Conservation (phyloP, 2,888 invertebrate species). For the Polia nebulosa region DNA sequence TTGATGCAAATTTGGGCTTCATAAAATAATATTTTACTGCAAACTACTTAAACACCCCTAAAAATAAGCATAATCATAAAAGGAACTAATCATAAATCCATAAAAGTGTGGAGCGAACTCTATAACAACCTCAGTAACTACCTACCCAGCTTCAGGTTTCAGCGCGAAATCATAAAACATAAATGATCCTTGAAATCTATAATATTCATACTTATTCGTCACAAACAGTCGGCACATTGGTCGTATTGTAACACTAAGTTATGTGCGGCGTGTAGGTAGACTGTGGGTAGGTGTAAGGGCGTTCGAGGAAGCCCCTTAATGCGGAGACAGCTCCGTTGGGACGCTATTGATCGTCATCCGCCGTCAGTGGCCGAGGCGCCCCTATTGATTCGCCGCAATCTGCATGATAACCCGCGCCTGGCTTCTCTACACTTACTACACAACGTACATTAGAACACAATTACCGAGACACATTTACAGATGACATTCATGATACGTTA, state of each 20-base stretch:
- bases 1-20: background rate
- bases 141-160: conserved; percentile 1
- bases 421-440: conserved; percentile 80
- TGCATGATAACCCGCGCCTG: conserved; percentile 90
- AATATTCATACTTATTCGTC: conserved; percentile 57
- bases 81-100: too few relatives aligned
- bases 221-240: conserved; percentile 59
- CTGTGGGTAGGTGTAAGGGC: conserved; percentile 88
- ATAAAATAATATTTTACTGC: background rate
- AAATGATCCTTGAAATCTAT: conserved; percentile 45
- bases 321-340: conserved; percentile 90
- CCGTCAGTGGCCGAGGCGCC: conserved; percentile 89
- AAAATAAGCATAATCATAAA: conserved; percentile 5
- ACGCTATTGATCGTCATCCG: conserved; percentile 90
- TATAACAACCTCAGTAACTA: conserved; percentile 7
- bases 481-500: conserved; percentile 70
- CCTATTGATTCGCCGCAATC: conserved; percentile 91
- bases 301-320: conserved; percentile 90
- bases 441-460: conserved; percentile 79
- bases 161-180: conserved; percentile 22
- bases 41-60: background rate
- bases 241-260: conserved; percentile 69
- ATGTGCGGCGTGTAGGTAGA: conserved; percentile 81
- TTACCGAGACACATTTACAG: conserved; percentile 71
- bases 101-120: conserved; percentile 12